These are phyloP conservation scores for Nerophis ophidion DNA, from an alignment of 2,113 vertebrate species.

Conservation along the genomic window DNA sequence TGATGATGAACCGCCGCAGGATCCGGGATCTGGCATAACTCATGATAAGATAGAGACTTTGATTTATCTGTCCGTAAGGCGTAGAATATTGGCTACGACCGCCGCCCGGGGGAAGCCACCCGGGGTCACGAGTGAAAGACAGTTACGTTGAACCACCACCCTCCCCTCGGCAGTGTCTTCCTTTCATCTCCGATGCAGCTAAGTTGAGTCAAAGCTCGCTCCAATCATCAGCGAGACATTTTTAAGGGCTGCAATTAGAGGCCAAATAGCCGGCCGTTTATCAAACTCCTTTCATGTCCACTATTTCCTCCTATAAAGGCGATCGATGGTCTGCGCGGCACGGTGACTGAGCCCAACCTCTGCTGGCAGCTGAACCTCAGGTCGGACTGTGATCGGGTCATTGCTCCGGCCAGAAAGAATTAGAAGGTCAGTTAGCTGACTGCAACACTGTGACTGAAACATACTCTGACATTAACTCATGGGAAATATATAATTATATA, in stretches of 20 bases:
- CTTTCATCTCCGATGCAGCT: conserved; percentile 56
- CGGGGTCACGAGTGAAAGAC: conserved; percentile 56
- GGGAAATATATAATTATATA: no score
- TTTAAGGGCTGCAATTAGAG: conserved; percentile 69
- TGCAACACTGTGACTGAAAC: conserved; percentile 14
- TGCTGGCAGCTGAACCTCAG: conserved; percentile 33
- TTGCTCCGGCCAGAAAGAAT: conserved; percentile 31
- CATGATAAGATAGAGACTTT: conserved; percentile 53
- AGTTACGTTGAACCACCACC: conserved; percentile 43
- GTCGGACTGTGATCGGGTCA: conserved; percentile 40
- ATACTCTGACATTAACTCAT: background rate
- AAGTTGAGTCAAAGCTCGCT: conserved; percentile 60
- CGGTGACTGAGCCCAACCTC: conserved; percentile 39
- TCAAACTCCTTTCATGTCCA: conserved; percentile 64
- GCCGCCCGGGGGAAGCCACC: conserved; percentile 30
- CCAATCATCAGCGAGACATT: conserved; percentile 64
- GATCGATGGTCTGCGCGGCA: conserved; percentile 60
- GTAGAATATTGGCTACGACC: conserved; percentile 34
- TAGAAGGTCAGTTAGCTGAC: conserved; percentile 35
- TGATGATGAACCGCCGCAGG: conserved; percentile 60
- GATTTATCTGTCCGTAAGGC: conserved; percentile 60
- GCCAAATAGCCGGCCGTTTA: conserved; percentile 63
- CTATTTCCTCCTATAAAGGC: conserved; percentile 67
- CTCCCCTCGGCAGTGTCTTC: conserved; percentile 27
- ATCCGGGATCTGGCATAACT: conserved; percentile 47